Evolutionary conservation across 2,797 vertebrate species (phyloP).

Genomic region (Nannoperca obscura): DNA sequence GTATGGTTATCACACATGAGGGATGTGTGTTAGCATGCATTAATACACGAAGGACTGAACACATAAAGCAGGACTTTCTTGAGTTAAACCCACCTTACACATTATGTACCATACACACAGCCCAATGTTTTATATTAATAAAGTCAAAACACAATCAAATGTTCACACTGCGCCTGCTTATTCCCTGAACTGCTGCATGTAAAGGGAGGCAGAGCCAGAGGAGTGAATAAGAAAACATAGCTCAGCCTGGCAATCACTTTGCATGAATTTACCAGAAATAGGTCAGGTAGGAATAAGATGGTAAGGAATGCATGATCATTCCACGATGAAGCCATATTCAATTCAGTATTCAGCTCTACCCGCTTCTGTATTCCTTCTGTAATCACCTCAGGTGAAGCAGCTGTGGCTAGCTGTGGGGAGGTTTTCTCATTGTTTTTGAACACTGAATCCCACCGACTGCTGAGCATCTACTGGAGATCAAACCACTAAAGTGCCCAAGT

Average conservation of each 20-base stretch:
- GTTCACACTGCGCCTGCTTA: background rate
- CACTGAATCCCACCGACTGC: slow-evolving; percentile 8
- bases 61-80: background rate
- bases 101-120: background rate
- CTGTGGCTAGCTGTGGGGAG: slow-evolving; percentile 29
- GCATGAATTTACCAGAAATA: slow-evolving; percentile 65
- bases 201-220: slow-evolving; percentile 19
- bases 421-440: slow-evolving; percentile 38
- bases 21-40: background rate
- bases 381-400: slow-evolving; percentile 65
- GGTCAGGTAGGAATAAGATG: slow-evolving; percentile 64
- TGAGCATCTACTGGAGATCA: slow-evolving; percentile 21
- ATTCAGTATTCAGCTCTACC: slow-evolving; percentile 45
- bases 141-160: background rate
- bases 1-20: background rate
- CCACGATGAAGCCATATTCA: slow-evolving; percentile 37
- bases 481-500: slow-evolving; percentile 1
- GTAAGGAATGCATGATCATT: slow-evolving; percentile 60
- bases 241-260: slow-evolving; percentile 45
- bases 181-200: slow-evolving; percentile 26
- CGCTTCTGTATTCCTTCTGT: slow-evolving; percentile 22
- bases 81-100: background rate
- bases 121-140: slow-evolving; percentile 11
- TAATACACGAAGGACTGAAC: background rate
- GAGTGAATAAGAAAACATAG: slow-evolving; percentile 34